Evolutionary conservation across 2,797 vertebrate genomes (phyloP).

Genomic region (Streptopelia turtur): DNA sequence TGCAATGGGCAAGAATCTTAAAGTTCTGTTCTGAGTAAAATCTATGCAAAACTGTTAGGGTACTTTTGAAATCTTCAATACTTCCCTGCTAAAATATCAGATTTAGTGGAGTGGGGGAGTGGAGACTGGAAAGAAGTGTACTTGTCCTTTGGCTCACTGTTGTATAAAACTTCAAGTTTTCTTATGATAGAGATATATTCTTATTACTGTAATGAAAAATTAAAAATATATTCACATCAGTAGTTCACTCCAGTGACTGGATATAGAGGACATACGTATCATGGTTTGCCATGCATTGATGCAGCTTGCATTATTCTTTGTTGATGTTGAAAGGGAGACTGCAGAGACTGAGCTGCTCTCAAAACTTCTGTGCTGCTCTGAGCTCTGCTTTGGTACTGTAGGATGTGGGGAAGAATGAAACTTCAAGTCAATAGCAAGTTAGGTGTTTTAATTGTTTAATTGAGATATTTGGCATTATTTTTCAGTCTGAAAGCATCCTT

Average conservation of each 20-base stretch:
- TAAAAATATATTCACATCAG: background rate
- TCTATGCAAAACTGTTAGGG: background rate
- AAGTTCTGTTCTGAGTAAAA: slow-evolving; percentile 6
- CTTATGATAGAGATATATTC: background rate
- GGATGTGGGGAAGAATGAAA: background rate
- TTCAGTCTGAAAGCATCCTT: background rate
- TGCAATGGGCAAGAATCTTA: background rate
- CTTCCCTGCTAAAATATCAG: background rate
- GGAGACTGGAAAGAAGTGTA: background rate
- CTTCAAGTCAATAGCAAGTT: background rate
- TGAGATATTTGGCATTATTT: background rate
- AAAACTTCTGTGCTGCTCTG: background rate
- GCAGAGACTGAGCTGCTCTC: background rate
- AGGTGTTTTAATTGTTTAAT: background rate
- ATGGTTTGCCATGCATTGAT: background rate
- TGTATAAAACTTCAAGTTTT: background rate
- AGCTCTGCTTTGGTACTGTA: background rate
- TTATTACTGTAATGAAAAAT: background rate
- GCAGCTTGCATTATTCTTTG: background rate
- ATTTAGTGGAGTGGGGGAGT: background rate
- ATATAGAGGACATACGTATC: background rate
- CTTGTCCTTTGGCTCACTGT: background rate
- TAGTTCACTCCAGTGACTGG: background rate
- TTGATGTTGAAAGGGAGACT: background rate
- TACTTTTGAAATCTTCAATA: background rate